A percentile compares a stretch with the other conserved stretches of the same genome.
phyloP scores from a whole-genome alignment of 1,140 invertebrate genomes.

The Wiebesia pumilae region DNA sequence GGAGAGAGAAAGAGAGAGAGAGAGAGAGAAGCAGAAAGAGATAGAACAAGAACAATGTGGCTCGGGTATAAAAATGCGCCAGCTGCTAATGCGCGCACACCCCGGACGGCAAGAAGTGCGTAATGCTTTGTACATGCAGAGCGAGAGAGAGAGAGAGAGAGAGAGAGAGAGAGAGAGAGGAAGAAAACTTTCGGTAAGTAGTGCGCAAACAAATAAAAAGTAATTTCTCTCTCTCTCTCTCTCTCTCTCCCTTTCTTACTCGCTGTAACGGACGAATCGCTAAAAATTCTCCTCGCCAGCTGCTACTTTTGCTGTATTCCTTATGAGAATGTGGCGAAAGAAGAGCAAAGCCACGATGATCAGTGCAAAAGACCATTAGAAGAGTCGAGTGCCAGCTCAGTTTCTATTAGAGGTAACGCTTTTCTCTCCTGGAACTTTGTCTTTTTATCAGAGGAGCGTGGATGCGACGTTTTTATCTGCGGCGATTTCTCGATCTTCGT shows the following conservation, averaged over 20 bases:
- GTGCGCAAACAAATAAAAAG: neutral
- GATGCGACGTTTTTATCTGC: neutral
- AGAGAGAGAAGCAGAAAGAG: neutral
- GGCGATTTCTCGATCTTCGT: neutral
- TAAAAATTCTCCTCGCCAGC: conserved; percentile 20
- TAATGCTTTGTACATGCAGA: neutral
- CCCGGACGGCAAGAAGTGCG: conserved; percentile 41
- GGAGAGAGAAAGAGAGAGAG: neutral
- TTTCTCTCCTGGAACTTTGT: neutral
- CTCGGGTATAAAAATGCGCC: conserved; percentile 12
- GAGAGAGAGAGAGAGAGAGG: neutral
- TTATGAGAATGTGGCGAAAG: conserved; percentile 4
- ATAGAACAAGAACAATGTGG: conserved; percentile 37
- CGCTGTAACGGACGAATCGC: neutral
- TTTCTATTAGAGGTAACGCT: conserved; percentile 22
- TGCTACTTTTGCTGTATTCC: neutral
- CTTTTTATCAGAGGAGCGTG: neutral
- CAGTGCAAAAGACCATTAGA: conserved; percentile 25
- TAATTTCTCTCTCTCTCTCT: neutral
- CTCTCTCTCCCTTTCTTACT: too few relatives aligned
- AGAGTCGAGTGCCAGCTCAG: neutral
- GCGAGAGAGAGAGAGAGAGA: conserved; percentile 1
- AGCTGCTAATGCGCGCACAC: conserved; percentile 43
- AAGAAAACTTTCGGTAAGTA: neutral
- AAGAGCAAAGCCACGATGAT: neutral